A percentile compares a stretch with the other conserved stretches of the same genome.
These are phyloP conservation scores for Calcarius ornatus DNA, from an alignment of 2,113 vertebrate genomes.

Conservation along the genomic window DNA sequence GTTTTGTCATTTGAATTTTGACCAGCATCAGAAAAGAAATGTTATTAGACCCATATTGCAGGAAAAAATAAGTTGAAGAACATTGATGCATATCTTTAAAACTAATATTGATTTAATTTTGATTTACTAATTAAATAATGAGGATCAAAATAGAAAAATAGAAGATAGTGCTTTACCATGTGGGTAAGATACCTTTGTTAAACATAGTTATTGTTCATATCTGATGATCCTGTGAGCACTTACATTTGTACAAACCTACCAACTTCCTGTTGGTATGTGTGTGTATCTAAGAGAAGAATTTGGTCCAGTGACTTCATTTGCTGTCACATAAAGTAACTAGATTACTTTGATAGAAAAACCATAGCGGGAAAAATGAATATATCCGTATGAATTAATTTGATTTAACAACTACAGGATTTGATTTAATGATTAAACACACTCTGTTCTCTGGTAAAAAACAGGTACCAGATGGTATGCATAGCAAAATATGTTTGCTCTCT, in stretches of 20 bases:
- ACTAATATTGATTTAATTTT: not conserved
- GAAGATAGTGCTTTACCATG: not conserved
- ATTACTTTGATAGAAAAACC: not conserved
- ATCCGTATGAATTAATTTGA: conserved; percentile 29
- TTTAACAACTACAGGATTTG: not conserved
- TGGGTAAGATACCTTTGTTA: not conserved
- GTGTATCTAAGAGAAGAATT: not conserved
- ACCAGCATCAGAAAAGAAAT: not conserved
- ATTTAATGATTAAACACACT: conserved; percentile 2
- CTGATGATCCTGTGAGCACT: not conserved
- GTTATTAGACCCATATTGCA: not conserved
- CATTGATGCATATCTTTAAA: not conserved
- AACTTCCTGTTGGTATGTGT: not conserved
- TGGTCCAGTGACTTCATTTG: not conserved
- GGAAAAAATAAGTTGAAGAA: not conserved
- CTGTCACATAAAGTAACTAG: not conserved
- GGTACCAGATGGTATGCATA: conserved; percentile 1
- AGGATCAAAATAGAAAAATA: not conserved
- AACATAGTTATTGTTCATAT: not conserved
- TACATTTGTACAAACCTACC: not conserved
- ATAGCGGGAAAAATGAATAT: not conserved
- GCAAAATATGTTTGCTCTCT: not conserved
- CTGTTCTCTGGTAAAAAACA: conserved; percentile 4
- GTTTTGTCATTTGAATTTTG: not conserved
- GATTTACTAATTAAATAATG: not conserved